phyloP scores from a whole-genome alignment of 2,113 vertebrate species.

The Hippocampus barbouri region DNA sequence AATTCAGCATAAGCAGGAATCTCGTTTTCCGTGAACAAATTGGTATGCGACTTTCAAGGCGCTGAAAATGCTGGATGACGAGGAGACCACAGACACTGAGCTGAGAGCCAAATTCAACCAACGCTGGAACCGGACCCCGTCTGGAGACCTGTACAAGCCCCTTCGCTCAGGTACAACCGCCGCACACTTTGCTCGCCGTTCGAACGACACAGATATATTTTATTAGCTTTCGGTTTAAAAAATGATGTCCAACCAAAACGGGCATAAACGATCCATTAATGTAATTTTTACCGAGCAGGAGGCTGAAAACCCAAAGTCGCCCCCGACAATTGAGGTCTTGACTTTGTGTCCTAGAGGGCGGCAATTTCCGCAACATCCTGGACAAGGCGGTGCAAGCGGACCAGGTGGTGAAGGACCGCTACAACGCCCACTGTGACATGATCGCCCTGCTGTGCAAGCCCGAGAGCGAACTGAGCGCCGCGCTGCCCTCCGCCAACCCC shows the following conservation, averaged over 20 bases:
- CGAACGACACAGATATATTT: no score
- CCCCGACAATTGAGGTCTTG: background rate
- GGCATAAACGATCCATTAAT: background rate
- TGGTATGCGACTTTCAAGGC: conserved; percentile 66
- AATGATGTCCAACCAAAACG: background rate
- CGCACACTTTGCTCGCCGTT: background rate
- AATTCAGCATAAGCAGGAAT: background rate
- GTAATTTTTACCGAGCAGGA: no score
- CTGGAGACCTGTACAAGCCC: conserved; percentile 91
- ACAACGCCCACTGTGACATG: conserved; percentile 85
- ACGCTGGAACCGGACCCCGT: conserved; percentile 94
- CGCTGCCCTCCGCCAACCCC: conserved; percentile 95
- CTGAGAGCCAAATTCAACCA: conserved; percentile 91
- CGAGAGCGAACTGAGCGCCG: conserved; percentile 83
- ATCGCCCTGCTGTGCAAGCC: conserved; percentile 91
- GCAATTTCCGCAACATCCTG: conserved; percentile 79
- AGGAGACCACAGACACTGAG: conserved; percentile 92
- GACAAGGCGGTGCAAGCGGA: conserved; percentile 90
- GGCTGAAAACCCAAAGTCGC: no score
- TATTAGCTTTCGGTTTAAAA: background rate
- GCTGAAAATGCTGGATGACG: conserved; percentile 86
- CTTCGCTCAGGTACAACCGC: conserved; percentile 79
- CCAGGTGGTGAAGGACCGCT: conserved; percentile 88
- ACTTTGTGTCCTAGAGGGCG: conserved; percentile 76
- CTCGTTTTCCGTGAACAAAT: background rate